Evolutionary conservation across 2,888 invertebrate species (phyloP), one percentile per base, ranked within the genome.

Genomic region (Cephus pygmeus): DNA sequence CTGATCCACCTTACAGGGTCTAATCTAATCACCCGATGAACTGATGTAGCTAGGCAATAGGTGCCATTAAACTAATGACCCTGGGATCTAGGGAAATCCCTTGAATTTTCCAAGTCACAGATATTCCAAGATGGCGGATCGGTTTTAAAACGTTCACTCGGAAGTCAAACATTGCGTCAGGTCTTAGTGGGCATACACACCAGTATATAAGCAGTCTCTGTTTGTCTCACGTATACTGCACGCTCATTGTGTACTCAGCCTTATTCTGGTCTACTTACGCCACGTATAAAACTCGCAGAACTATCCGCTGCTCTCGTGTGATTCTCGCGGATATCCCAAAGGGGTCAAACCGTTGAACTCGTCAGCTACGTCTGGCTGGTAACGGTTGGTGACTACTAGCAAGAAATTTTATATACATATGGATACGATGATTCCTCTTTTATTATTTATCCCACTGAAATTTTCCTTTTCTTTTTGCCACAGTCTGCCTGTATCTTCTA

Each of bases 221-320:
- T 74, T 74, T 74, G 74, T 33, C 74, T n/a, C 74, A 34, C 34
- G 74, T 74, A 34, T 40, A 35, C 35, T 6, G 34, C 74, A 33
- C 23, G 74, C 23, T 34, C 74, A 34, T 74, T 34, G 74, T 74
- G 74, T 74, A 74, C 74, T 30, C 35, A 34, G 74, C 74, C 74
- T 74, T 74, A 74, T 34, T 74, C 71, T 71, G 71, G 71, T 34
- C 71, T 71, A 71, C 71, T 71, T 71, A 34, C 31, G 34, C 23
- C 71, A 12, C 71, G 71, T 31, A 71, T 71, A 71, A 34, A 33
- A 71, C 71, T 56, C 56, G 56, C 56, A 56, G 56, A 56, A 56
- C 56, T 56, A 56, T 56, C 23, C 56, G 23, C 2, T 56, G 56
- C 23, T 56, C 9, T 56, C 23, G 9, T 56, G 56, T 23, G 56